Base-by-base conservation (phyloP, 2,113 vertebrate species). In the Cryptomyrus ogoouensis region DNA sequence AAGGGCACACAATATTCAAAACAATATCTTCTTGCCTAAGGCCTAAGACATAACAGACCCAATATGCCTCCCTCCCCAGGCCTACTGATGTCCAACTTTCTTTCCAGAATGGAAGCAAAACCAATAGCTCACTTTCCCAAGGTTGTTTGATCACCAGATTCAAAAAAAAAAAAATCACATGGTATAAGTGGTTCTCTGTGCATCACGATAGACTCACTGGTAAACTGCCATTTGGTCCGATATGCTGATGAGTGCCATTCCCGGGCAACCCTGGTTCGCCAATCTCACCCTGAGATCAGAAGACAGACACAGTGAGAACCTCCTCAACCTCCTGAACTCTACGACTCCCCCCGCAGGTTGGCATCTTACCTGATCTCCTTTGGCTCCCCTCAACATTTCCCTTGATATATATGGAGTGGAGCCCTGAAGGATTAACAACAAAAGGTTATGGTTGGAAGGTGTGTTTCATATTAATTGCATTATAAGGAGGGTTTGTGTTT, bases 291-390 rank as follows among this genome's bases (percentile, higher is more conserved):
- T 96, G 93, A 92, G 91, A 92, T 83, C 39, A 88, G 88, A 91
- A 39, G 56, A 58, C 49, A 91, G 92, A 47, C 52, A 47, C 90
- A 92, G 56, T 46, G 39, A 83, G 56, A 62, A 46, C 50, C 17
- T 56, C 19, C 39, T 87, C 42, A n/a, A n/a, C n/a, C n/a, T n/a
- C n/a, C 1, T 89, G 10, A 89, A 7, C 15, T 44, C 17, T 35
- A 17, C 80, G 10, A 3, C 91, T 49, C 0, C 15, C 31, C 1
- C 19, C 8, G 15, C 6, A 15, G 24, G 50, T 39, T 52, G 52
- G 46, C 12, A 58, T 96, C 98, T 97, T 94, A 98, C 98, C 19
- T 89, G 42, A 0, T 96, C 94, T 87, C 98, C 98, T 90, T 90
- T 96, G 21, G 95, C 92, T 90, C 98, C 98, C 58, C 93, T 93